Evolutionary conservation across 2,888 invertebrate species (phyloP).

Genomic region (Andrena marginata): DNA sequence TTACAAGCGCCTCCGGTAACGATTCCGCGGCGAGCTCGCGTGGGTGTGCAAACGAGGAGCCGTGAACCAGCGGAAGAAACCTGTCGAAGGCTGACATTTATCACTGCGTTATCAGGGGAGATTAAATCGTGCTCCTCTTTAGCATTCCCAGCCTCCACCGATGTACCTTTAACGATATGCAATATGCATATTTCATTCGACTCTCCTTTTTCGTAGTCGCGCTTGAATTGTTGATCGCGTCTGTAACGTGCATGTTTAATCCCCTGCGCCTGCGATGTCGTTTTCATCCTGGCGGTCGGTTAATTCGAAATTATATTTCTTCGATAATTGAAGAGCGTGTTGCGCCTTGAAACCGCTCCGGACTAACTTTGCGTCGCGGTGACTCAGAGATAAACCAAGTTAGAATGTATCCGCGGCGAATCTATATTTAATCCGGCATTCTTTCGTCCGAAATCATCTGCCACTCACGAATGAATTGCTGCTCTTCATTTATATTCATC

Average conservation of each 20-base stretch:
- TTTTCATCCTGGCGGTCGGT: neutral
- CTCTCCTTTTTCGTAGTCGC: conserved; percentile 29
- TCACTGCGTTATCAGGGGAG: conserved; percentile 54
- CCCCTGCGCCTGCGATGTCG: conserved; percentile 1
- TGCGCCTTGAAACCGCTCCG: neutral
- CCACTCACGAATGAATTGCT: too few relatives aligned
- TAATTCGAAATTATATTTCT: conserved; percentile 5
- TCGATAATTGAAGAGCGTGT: conserved; percentile 5
- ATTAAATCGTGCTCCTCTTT: conserved; percentile 54
- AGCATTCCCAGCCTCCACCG: conserved; percentile 33
- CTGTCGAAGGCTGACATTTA: conserved; percentile 51
- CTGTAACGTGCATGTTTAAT: conserved; percentile 16
- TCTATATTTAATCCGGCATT: too few relatives aligned
- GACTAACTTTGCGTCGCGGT: neutral
- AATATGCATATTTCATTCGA: conserved; percentile 40
- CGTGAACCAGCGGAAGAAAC: conserved; percentile 46
- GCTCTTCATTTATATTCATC: too few relatives aligned
- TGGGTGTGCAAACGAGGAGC: conserved; percentile 62
- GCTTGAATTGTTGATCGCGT: neutral
- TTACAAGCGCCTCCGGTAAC: conserved; percentile 67
- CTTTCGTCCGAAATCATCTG: too few relatives aligned
- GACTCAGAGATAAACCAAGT: neutral
- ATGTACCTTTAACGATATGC: conserved; percentile 23
- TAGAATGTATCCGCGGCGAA: neutral
- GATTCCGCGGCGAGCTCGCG: conserved; percentile 57